Conservation (phyloP, 2,797 vertebrate species). For the Danio aesculapii region DNA sequence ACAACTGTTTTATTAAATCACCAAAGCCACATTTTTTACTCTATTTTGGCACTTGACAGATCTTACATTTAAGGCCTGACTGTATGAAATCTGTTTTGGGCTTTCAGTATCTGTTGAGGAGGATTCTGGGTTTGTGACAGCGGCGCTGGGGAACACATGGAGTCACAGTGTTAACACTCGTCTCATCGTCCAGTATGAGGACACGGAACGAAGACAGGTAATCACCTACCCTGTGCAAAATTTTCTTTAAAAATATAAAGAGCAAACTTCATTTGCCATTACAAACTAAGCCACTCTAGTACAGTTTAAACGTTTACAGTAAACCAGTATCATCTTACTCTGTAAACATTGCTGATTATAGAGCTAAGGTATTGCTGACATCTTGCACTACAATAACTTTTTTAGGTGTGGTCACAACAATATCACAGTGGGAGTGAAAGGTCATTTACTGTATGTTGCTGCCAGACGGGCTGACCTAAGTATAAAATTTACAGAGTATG, state of each 20-base stretch:
- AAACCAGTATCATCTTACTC: too few species aligned
- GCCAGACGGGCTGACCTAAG: too few species aligned
- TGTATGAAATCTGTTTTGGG: neutral
- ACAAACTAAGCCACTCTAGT: neutral
- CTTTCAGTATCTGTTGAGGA: conserved; percentile 66
- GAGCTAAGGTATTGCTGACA: too few species aligned
- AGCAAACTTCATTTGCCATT: neutral
- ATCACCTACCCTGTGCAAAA: conserved; percentile 41
- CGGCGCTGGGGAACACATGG: conserved; percentile 85
- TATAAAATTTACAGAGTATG: too few species aligned
- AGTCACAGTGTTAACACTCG: conserved; percentile 85
- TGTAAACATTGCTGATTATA: too few species aligned
- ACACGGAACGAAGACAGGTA: conserved; percentile 78
- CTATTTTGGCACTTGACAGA: neutral
- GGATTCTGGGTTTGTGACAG: conserved; percentile 76
- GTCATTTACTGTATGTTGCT: too few species aligned
- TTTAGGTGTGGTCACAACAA: too few species aligned
- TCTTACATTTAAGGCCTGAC: neutral
- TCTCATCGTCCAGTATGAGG: conserved; percentile 80
- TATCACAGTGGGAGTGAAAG: too few species aligned
- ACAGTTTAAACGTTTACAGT: too few species aligned
- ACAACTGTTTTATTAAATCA: neutral
- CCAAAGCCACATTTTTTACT: neutral
- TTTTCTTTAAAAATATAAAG: neutral
- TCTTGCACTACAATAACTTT: too few species aligned